Base-by-base conservation (phyloP, 2,797 vertebrate genomes). In the Alosa sapidissima region DNA sequence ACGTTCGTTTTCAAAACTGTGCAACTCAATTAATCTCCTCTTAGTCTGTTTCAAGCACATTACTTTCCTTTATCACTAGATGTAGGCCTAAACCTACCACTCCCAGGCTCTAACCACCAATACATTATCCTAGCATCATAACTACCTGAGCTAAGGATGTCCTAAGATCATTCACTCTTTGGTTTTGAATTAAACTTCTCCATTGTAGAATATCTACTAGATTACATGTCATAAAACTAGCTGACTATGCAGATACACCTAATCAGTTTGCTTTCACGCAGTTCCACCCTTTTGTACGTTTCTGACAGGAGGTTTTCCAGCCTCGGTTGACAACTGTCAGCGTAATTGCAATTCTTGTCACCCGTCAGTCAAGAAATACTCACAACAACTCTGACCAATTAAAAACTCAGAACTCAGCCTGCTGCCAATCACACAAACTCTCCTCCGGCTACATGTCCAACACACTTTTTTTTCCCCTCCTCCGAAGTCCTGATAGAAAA, bases 361-460 rank as follows among this genome's bases (percentile, higher is more conserved):
- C 5, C 36, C 41, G 14, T 21, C 72, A 78, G 14, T 78, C 72
- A 78, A 45, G 41, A 47, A 19, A 9, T 47, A 21, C 72, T 47
- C 72, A 78, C 41, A 78, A 78, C 16, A 78, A 47, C 41, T 78
- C 72, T 19, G 16, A 78, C 72, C 72, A 78, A 78, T 78, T 78
- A 47, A 78, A 47, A 45, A 55, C 54, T 55, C 72, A 19, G 16
- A 78, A 78, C 41, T 78, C 36, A 47, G 41, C 16, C 19, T 0
- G 36, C 72, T 78, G 72, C 14, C 68, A 72, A 41, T 41, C 68
- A 75, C 33, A 45, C 72, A 78, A 6, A 45, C 36, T 78, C 41
- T 47, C 36, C 2, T 8, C 41, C 9, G 13, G 36, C 72, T 47
- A 16, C 72, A 78, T 78, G 16, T 78, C 72, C 72, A 78, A 47